Conservation (phyloP, 2,888 invertebrate genomes). For the Cheiracanthium punctorium region DNA sequence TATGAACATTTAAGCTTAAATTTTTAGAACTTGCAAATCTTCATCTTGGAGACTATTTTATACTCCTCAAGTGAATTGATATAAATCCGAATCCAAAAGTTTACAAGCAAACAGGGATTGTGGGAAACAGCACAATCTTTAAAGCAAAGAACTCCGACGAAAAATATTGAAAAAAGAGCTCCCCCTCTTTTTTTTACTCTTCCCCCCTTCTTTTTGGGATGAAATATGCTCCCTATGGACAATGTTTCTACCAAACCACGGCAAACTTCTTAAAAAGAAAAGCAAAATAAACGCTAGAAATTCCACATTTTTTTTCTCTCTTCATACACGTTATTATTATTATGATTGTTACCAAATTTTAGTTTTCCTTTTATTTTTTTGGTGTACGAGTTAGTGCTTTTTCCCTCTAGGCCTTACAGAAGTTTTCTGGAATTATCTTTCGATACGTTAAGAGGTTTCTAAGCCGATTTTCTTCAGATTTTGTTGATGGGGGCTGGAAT, state of each 20-base stretch:
- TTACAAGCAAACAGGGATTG: neutral
- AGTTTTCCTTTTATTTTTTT: neutral
- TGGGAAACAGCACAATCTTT: neutral
- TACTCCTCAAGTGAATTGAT: neutral
- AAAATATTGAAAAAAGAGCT: neutral
- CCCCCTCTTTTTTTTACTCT: too few relatives aligned
- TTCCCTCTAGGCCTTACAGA: neutral
- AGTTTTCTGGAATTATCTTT: neutral
- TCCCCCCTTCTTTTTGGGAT: neutral
- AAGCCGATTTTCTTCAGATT: constrained; percentile 3
- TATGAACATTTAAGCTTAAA: too few relatives aligned
- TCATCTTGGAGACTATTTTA: neutral
- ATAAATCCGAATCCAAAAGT: neutral
- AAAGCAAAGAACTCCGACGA: neutral
- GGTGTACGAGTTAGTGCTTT: neutral
- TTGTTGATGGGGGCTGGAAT: neutral
- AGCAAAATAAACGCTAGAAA: neutral
- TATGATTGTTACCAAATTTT: neutral
- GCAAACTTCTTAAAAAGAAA: neutral
- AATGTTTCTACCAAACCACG: neutral
- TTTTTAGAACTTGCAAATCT: neutral
- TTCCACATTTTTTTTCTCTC: neutral
- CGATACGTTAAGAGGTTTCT: neutral
- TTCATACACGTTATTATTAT: neutral
- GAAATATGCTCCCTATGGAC: neutral